A percentile compares a stretch with the other conserved stretches of the same genome.
These are phyloP conservation scores for Lycia hirtaria DNA, from an alignment of 2,888 invertebrate species.

Conservation along the genomic window DNA sequence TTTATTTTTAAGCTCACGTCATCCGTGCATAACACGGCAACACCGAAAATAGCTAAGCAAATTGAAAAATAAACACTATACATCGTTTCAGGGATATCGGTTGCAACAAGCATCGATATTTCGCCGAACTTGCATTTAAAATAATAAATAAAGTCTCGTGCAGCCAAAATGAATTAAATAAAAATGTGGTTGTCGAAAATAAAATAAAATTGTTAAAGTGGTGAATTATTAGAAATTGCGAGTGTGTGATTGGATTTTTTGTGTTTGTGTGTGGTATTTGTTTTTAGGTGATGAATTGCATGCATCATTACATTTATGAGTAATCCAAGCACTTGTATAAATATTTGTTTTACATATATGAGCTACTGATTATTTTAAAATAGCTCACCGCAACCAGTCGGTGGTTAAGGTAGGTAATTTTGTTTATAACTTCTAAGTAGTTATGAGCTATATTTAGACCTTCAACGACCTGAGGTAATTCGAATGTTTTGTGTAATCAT, in stretches of 20 bases:
- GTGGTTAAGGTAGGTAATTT: too few species aligned
- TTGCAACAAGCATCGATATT: constrained; percentile 6
- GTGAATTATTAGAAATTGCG: not conserved
- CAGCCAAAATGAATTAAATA: constrained; percentile 7
- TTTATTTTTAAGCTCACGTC: constrained; percentile 37
- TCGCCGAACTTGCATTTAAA: constrained; percentile 18
- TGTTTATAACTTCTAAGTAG: too few species aligned
- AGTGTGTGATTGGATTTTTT: too few species aligned
- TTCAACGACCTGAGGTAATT: too few species aligned
- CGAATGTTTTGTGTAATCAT: too few species aligned
- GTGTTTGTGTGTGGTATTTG: not conserved
- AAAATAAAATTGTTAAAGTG: not conserved
- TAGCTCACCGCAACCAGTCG: too few species aligned
- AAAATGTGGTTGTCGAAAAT: not conserved
- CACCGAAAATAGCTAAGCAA: constrained; percentile 25
- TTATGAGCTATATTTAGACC: too few species aligned
- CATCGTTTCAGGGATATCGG: constrained; percentile 8
- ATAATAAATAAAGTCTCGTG: constrained; percentile 15
- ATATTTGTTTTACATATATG: not conserved
- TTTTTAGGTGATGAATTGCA: not conserved
- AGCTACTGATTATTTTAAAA: too few species aligned
- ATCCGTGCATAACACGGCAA: constrained; percentile 31
- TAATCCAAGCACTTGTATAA: not conserved
- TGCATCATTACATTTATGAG: not conserved
- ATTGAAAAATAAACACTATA: constrained; percentile 17